Base-by-base conservation (phyloP, 2,797 vertebrate genomes). In the Prunella strophiata region DNA sequence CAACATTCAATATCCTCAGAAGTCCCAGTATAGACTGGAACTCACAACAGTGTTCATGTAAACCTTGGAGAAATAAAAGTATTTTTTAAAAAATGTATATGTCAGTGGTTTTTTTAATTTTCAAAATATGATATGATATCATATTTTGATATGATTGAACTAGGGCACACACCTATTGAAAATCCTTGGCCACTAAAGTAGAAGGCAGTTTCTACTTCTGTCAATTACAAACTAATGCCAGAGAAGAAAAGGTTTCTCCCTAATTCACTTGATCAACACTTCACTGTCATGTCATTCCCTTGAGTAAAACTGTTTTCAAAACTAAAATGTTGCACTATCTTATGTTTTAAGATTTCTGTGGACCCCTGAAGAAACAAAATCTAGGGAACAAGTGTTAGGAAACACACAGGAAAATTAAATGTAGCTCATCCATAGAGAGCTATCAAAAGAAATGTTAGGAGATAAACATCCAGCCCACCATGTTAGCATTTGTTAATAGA, bases 401-500 rank as follows among this genome's bases (percentile, higher is more conserved):
- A 91, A 81, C 51, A 77, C 34, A 38, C 20, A 38, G 59, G 91
- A 95, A 93, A 95, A 73, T 10, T 51, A 94, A 96, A 90, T 52
- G 50, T 85, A 76, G 75, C 71, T 91, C 40, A 65, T 88, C 51
- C 51, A 78, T 23, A 43, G 15, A 38, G 68, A 94, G 45, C 58
- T 92, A 88, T 63, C 66, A 27, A 77, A 88, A 89, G 34, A 77
- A 82, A 75, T 18, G 21, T 72, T 50, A 74, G 42, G 59, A 84
- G 67, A 79, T 9, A 16, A 91, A 51, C 27, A 61, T 21, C 57
- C 73, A 90, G 80, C 74, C 90, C 91, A 93, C 76, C 82, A 38
- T 3, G 47, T 45, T n/a, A 89, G 85, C 36, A 52, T 63, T 58
- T 30, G 70, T 76, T 94, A 90, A 90, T 16, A 88, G 91, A 94